Conservation (phyloP, 2,888 invertebrate genomes). For the Pilophorus perplexus region DNA sequence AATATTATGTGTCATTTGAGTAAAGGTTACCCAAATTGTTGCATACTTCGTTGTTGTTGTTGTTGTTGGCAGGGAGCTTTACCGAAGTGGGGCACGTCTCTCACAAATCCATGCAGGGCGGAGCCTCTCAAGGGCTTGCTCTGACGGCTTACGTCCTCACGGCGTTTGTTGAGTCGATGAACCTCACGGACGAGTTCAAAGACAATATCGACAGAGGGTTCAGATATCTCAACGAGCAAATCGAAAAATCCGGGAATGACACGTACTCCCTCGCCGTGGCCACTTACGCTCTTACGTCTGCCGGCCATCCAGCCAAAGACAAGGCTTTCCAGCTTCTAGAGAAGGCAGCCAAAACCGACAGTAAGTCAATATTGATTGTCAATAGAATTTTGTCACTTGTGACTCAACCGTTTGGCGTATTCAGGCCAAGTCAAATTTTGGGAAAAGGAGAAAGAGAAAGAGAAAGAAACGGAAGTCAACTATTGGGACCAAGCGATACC, state of each 20-base stretch:
- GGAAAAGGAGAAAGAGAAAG: slow-evolving; percentile 59
- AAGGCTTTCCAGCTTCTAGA: slow-evolving; percentile 62
- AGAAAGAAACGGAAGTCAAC: slow-evolving; percentile 58
- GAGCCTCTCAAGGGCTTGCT: slow-evolving; percentile 68
- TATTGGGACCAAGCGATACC: slow-evolving; percentile 55
- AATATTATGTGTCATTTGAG: too few species aligned
- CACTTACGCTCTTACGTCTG: slow-evolving; percentile 72
- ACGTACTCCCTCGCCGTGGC: slow-evolving; percentile 75
- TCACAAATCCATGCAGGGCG: slow-evolving; percentile 71
- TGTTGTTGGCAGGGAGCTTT: slow-evolving; percentile 49
- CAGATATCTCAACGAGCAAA: slow-evolving; percentile 62
- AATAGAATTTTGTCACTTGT: neutral
- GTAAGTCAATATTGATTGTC: slow-evolving; percentile 49
- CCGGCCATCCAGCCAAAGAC: slow-evolving; percentile 68
- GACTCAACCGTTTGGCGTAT: neutral
- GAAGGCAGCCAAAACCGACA: slow-evolving; percentile 55
- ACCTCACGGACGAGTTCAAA: slow-evolving; percentile 55
- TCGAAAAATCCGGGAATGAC: slow-evolving; percentile 62
- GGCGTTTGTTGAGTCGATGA: slow-evolving; percentile 61
- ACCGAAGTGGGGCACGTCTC: slow-evolving; percentile 67
- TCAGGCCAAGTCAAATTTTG: slow-evolving; percentile 64
- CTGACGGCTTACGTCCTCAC: slow-evolving; percentile 78
- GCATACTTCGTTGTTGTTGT: too few species aligned
- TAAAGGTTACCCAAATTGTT: too few species aligned
- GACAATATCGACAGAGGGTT: slow-evolving; percentile 72